Evolutionary conservation across 1,140 invertebrate species (phyloP), one percentile per base, ranked within the genome.

Genomic region (Platyura marginata): DNA sequence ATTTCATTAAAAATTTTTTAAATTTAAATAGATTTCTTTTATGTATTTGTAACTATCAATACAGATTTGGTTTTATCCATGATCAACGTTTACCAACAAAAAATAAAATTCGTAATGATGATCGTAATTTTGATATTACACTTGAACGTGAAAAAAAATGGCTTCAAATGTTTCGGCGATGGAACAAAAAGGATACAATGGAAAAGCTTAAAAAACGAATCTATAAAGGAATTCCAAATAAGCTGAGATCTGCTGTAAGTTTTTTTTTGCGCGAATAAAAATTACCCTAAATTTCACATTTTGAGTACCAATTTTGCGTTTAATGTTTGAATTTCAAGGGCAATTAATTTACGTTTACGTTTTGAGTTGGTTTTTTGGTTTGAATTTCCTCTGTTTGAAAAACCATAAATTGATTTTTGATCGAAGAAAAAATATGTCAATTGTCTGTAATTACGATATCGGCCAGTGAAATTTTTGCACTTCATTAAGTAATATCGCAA

Each of bases 221-320:
- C 48, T 95, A 89, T 59, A 97, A 96, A 73, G 93, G 93, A 42
- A 91, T 98, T 62, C 93, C 93, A 22, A 80, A 94, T 61, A 79
- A 79, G 49, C 66, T 92, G 45, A 67, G 92, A 50, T 75, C 77
- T 35, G 56, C 69, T 52, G 78, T 88, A 20, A 29, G n/a, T n/a
- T 29, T 29, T 29, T 29, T 29, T 13, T 29, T 8, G 6, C 13
- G 25, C 25, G 13, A 29, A 29, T 29, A 6, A 29, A 29, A 8
- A 8, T 6, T 29, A 29, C 13, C 6, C 25, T 29, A 29, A 29
- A 29, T 8, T 29, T 29, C 6, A 29, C 25, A 29, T 6, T 29
- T 13, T 29, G 6, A 8, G 13, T 29, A 6, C 25, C n/a, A n/a
- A n/a, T n/a, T n/a, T n/a, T n/a, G n/a, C 6, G 25, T 29, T 29